A percentile compares a stretch with the other conserved stretches of the same genome.
phyloP scores from a whole-genome alignment of 2,888 invertebrate genomes.

The Mesoligia furuncula region DNA sequence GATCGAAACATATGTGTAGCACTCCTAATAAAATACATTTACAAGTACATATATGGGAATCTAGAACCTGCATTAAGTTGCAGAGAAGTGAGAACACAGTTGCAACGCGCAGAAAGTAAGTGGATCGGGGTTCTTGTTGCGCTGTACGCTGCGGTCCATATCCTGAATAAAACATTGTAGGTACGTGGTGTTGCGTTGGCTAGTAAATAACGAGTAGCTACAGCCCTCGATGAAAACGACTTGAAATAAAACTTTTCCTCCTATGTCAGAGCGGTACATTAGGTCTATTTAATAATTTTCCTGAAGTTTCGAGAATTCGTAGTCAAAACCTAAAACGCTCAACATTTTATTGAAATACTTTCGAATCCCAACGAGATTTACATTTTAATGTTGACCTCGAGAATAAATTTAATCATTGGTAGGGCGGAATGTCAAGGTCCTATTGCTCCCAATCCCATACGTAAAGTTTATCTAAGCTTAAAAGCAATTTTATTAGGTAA shows the following conservation, averaged over 20 bases:
- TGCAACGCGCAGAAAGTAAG: neutral
- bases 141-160: neutral
- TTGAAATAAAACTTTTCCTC: neutral
- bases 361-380: neutral
- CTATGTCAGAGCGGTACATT: no score
- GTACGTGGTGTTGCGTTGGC: neutral
- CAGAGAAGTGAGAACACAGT: neutral
- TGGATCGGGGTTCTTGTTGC: neutral
- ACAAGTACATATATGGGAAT: neutral
- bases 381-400: neutral
- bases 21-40: neutral
- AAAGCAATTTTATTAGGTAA: no score
- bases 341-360: slow-evolving; percentile 22
- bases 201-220: neutral
- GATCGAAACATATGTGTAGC: neutral
- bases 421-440: no score
- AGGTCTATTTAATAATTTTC: neutral
- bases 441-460: no score
- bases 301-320: neutral
- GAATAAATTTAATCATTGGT: no score
- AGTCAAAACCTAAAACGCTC: neutral
- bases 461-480: no score
- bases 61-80: neutral
- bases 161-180: slow-evolving; percentile 6
- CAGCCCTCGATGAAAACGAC: neutral